Base-by-base conservation (phyloP, 2,888 invertebrate genomes). In the Campoletis raptor region DNA sequence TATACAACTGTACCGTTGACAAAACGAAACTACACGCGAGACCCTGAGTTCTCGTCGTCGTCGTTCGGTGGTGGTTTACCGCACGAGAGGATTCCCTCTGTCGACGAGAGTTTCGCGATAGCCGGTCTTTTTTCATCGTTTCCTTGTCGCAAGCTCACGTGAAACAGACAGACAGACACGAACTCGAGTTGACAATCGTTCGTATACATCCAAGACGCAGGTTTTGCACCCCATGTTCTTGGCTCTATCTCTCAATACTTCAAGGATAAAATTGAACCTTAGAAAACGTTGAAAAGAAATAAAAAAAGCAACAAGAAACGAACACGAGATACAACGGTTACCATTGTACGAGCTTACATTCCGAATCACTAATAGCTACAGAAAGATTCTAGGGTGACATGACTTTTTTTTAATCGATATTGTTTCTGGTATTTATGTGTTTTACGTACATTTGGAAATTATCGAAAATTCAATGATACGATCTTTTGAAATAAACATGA, bases 261-360 rank as follows among this genome's bases (percentile, higher is more conserved):
- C 64, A 12, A 24, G 83, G 86, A 83, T 83, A 86, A 86, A 80
- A 86, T 86, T 83, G 83, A 81, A 83, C 85, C 84, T 42, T 52
- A 40, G 61, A 76, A 36, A 64, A 61, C 70, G 18, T 18, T 57
- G 24, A n/a, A 30, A 70, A 48, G 70, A 76, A 79, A 61, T 5
- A 30, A 0, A 40, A 67, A 69, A 69, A 45, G 45, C 12, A 30
- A 54, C 10, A 30, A 76, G 37, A 15, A 61, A 61, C 30, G 69
- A 70, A 77, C 67, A 52, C 18, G 76, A 76, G 67, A 45, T 45
- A 15, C 12, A 52, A 37, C 48, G 66, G 42, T 78, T 72, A 54
- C 57, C 83, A 70, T 70, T 83, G 40, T 37, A 70, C 21, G n/a
- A 72, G n/a, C 48, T 64, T n/a, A 42, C 30, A 61, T 37, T 79